phyloP scores from a whole-genome alignment of 1,140 invertebrate genomes.

The Zaprionus africanus region DNA sequence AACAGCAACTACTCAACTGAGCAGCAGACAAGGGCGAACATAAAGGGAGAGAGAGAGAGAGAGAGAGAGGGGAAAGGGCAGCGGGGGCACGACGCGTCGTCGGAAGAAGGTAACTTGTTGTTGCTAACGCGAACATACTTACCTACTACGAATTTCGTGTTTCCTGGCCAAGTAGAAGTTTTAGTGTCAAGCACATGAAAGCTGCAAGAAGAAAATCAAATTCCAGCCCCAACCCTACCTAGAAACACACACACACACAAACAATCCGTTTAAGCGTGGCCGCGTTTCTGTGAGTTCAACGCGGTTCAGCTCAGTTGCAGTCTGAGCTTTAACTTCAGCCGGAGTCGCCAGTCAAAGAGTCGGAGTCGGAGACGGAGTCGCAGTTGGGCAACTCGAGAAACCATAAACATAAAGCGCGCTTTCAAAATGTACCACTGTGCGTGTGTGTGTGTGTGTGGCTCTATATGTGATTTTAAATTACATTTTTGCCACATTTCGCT shows the following conservation, averaged over 20 bases:
- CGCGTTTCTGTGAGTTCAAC: slow-evolving; percentile 51
- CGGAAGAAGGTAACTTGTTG: slow-evolving; percentile 44
- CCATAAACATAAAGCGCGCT: slow-evolving; percentile 79
- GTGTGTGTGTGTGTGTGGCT: slow-evolving; percentile 21
- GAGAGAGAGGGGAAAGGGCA: neutral
- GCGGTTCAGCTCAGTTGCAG: slow-evolving; percentile 49
- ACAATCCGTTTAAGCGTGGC: slow-evolving; percentile 44
- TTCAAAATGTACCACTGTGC: slow-evolving; percentile 61
- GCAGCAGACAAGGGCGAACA: neutral
- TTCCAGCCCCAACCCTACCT: slow-evolving; percentile 31
- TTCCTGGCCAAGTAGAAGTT: slow-evolving; percentile 41
- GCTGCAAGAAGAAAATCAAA: slow-evolving; percentile 43
- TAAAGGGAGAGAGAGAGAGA: slow-evolving; percentile 11
- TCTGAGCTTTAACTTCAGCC: slow-evolving; percentile 26
- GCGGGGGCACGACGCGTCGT: neutral
- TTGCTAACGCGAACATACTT: slow-evolving; percentile 29
- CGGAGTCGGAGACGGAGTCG: slow-evolving; percentile 28
- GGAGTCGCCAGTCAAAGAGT: slow-evolving; percentile 22
- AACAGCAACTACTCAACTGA: slow-evolving; percentile 37
- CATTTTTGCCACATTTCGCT: slow-evolving; percentile 77
- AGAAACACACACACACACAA: neutral
- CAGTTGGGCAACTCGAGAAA: slow-evolving; percentile 70
- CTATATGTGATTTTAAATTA: slow-evolving; percentile 61
- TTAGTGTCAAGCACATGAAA: slow-evolving; percentile 56
- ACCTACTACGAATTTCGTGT: slow-evolving; percentile 15